Evolutionary conservation across 2,888 invertebrate species (phyloP).

Genomic region (Eumacrocentrus americanus): DNA sequence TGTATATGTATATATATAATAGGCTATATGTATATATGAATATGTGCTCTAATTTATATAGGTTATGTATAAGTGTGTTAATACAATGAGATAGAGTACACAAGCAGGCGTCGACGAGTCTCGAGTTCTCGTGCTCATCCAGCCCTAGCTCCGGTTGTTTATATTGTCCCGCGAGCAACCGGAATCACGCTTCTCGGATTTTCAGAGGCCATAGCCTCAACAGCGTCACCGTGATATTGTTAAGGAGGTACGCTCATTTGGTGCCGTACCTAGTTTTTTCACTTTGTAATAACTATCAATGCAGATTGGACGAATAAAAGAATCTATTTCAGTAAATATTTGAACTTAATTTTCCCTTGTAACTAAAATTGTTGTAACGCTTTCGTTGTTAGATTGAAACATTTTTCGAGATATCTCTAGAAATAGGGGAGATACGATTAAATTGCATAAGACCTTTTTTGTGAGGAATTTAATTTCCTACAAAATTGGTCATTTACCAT

Average conservation of each 20-base stretch:
- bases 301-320: background rate
- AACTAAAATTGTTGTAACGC: too few species aligned
- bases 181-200: constrained; percentile 53
- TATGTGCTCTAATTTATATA: constrained; percentile 11
- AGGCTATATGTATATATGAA: constrained; percentile 4
- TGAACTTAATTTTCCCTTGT: too few species aligned
- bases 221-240: constrained; percentile 11
- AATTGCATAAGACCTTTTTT: too few species aligned
- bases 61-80: constrained; percentile 5
- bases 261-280: too few species aligned
- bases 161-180: constrained; percentile 46
- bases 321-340: too few species aligned
- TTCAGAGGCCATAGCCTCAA: constrained; percentile 33
- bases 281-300: too few species aligned
- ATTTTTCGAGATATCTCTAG: too few species aligned
- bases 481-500: too few species aligned
- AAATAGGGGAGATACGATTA: too few species aligned
- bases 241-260: too few species aligned
- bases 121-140: constrained; percentile 47
- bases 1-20: constrained; percentile 2
- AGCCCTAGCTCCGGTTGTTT: constrained; percentile 56
- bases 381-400: too few species aligned
- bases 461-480: too few species aligned
- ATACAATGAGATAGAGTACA: background rate
- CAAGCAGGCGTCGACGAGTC: constrained; percentile 7